Evolutionary conservation across 2,888 invertebrate genomes (phyloP).

Genomic region (Erebia aethiops): DNA sequence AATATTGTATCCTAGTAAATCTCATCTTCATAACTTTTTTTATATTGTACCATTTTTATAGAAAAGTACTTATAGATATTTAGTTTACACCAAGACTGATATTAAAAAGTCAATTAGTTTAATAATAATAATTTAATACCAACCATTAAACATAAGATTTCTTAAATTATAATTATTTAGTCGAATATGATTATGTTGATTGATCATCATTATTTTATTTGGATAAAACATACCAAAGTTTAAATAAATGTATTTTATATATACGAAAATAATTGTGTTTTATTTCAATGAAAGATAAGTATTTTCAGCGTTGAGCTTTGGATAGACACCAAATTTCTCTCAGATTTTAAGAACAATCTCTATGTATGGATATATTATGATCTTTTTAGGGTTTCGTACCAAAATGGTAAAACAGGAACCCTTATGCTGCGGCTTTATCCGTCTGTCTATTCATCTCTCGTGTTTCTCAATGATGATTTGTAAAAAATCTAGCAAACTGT

Average conservation of each 20-base stretch:
- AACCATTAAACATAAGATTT: constrained; percentile 18
- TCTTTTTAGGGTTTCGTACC: no score
- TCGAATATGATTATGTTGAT: not conserved
- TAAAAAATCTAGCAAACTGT: no score
- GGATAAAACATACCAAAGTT: constrained; percentile 53
- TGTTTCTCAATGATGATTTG: no score
- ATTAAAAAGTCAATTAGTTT: constrained; percentile 62
- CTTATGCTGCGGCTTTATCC: no score
- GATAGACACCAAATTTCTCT: no score
- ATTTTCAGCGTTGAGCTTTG: no score
- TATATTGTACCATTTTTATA: constrained; percentile 3
- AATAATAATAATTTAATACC: constrained; percentile 15
- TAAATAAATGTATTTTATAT: constrained; percentile 51
- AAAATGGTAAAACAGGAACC: no score
- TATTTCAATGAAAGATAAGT: constrained; percentile 11
- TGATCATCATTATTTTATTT: constrained; percentile 14
- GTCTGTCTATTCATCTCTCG: no score
- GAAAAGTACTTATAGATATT: constrained; percentile 8
- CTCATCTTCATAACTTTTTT: constrained; percentile 2
- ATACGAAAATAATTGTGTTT: constrained; percentile 27
- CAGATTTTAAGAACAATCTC: no score
- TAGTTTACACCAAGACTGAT: constrained; percentile 57
- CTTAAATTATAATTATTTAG: no score
- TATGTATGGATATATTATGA: no score
- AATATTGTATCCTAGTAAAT: constrained; percentile 3